Evolutionary conservation across 2,113 vertebrate species (phyloP), one percentile per base, ranked within the genome.

Genomic region (Campylorhamphus procurvoides): DNA sequence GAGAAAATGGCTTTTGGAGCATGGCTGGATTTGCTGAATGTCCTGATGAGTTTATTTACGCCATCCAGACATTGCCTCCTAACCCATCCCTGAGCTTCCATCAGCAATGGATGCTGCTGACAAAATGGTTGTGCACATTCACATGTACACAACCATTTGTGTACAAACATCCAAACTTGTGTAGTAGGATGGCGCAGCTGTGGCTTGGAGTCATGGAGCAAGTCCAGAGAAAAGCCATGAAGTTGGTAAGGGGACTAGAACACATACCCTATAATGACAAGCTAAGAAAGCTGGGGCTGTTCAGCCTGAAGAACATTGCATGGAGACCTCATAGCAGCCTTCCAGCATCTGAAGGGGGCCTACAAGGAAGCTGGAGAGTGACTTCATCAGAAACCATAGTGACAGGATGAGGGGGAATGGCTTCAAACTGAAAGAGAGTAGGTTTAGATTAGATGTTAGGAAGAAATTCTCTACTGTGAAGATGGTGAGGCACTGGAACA

Each of bases 351-450:
- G 64, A 71, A 62, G 22, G 53, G 4, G 18, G 22, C 31, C 72
- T 50, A 14, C 42, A 50, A 16, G 49, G 42, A 77, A 56, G 31
- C 20, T 0, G 0, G 9, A 37, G 27, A 77, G 31, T 18, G 12
- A 50, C 14, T 49, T 77, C 1, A 1, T 7, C 42, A 28, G 42
- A 31, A 84, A 42, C 12, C 37, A 31, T 11, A 84, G 56, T 49
- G 31, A 27, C 2, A 55, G n/a, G 22, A 63, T 25, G 56, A 50
- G 22, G 22, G 28, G 14, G 22, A 56, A 49, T 56, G 56, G 18
- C 25, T 77, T 63, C 49, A 69, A 13, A 49, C 31, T 63, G 40
- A 42, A 49, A 55, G 35, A 69, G 19, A 10, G 35, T 28, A 63
- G 56, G 12, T 71, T 69, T 56, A 56, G 35, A 56, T 77, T 49